phyloP scores from a whole-genome alignment of 2,113 vertebrate species.

The Isurus oxyrinchus region DNA sequence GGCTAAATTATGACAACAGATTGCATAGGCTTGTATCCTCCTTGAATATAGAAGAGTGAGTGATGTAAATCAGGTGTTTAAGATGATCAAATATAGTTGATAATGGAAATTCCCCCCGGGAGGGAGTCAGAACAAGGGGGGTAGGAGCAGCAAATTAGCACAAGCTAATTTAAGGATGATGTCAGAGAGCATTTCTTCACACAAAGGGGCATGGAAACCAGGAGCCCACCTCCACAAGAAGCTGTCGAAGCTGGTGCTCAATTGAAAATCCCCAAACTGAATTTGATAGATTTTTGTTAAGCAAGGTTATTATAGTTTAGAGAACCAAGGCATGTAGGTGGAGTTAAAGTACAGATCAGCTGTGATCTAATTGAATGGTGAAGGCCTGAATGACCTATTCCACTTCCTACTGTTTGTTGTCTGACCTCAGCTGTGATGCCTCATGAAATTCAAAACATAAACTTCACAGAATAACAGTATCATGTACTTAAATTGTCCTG shows the following conservation, averaged over 20 bases:
- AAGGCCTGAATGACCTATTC: not conserved
- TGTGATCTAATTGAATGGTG: not conserved
- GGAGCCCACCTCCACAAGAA: not conserved
- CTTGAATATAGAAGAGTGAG: not conserved
- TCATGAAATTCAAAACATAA: not conserved
- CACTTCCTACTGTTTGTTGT: not conserved
- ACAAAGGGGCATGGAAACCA: not conserved
- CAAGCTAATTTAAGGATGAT: not conserved
- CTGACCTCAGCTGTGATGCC: not conserved
- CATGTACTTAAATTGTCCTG: not conserved
- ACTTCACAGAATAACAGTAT: too few species aligned
- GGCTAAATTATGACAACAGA: not conserved
- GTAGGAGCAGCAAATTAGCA: not conserved
- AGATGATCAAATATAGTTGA: not conserved
- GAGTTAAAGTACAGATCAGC: not conserved
- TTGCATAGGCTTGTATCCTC: not conserved
- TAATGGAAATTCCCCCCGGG: not conserved
- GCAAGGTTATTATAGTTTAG: not conserved
- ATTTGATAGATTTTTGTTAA: not conserved
- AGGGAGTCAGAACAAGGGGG: not conserved
- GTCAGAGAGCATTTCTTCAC: not conserved
- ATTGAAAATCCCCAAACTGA: not conserved
- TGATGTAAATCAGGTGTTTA: not conserved
- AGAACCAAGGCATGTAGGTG: not conserved
- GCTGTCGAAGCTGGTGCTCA: not conserved